phyloP scores from a whole-genome alignment of 2,113 vertebrate species.

The Platysternon megacephalum region DNA sequence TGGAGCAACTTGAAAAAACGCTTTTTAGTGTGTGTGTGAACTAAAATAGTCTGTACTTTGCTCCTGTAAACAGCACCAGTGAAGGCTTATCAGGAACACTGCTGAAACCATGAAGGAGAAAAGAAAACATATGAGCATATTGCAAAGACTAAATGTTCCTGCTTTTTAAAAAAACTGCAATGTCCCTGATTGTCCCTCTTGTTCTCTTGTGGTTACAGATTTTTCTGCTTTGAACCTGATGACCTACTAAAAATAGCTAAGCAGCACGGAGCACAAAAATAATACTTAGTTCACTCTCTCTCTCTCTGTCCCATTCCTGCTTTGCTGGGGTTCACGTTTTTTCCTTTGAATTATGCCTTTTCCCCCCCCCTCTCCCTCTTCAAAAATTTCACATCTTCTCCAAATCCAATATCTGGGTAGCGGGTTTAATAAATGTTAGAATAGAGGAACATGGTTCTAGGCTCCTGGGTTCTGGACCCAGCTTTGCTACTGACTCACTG shows the following conservation, averaged over 20 bases:
- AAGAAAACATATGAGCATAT: neutral
- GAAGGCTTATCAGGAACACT: neutral
- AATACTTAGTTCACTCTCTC: accelerated
- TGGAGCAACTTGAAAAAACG: accelerated
- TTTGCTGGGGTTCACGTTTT: neutral
- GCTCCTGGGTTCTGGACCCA: neutral
- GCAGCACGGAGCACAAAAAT: neutral
- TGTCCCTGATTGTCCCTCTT: accelerated
- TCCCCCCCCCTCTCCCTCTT: neutral
- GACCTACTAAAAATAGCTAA: accelerated
- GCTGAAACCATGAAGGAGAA: neutral
- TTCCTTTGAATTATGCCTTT: neutral
- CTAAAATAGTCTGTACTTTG: neutral
- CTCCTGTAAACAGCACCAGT: neutral
- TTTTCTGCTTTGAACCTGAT: neutral
- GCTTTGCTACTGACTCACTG: neutral
- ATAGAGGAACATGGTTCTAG: neutral
- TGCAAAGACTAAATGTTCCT: accelerated
- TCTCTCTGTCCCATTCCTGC: neutral
- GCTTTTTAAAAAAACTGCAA: accelerated
- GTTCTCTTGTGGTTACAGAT: neutral
- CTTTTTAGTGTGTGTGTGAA: accelerated
- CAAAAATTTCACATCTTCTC: neutral
- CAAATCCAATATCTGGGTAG: neutral
- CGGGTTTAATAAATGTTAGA: neutral